These are phyloP conservation scores for Euzetes globulus DNA, from an alignment of 2,888 invertebrate genomes.

Conservation along the genomic window DNA sequence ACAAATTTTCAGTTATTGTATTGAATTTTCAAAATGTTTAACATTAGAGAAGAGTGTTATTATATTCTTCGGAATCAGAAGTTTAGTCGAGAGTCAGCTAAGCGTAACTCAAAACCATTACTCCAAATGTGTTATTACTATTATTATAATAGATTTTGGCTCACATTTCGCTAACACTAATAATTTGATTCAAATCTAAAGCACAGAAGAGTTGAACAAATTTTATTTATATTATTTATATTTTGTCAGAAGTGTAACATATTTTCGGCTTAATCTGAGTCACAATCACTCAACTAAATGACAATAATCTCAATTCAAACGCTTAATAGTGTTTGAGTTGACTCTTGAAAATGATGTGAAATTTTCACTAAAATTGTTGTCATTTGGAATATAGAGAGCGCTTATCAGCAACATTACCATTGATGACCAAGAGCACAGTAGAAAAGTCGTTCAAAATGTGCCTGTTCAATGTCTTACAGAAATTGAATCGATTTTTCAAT, in stretches of 20 bases:
- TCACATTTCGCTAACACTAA: slow-evolving; percentile 20
- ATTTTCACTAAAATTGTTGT: neutral
- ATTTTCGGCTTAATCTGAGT: neutral
- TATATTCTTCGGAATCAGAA: neutral
- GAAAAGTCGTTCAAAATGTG: neutral
- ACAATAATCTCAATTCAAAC: neutral
- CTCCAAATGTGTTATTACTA: slow-evolving; percentile 14
- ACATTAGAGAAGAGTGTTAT: slow-evolving; percentile 4
- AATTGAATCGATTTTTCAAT: too few relatives aligned
- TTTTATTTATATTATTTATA: slow-evolving; percentile 19
- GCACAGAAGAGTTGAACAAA: neutral
- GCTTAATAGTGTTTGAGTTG: neutral
- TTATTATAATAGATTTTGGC: slow-evolving; percentile 23
- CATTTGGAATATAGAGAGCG: neutral
- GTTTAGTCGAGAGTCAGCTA: slow-evolving; percentile 14
- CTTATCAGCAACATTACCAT: neutral
- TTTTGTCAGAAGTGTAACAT: slow-evolving; percentile 16
- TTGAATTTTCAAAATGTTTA: slow-evolving; percentile 9
- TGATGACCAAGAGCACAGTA: neutral
- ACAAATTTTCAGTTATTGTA: neutral
- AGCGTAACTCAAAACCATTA: slow-evolving; percentile 25
- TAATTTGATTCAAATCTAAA: slow-evolving; percentile 6
- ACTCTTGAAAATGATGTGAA: too few relatives aligned
- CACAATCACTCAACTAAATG: slow-evolving; percentile 1
- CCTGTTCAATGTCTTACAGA: too few relatives aligned